A percentile compares a stretch with the other conserved stretches of the same genome.
Conservation (phyloP, 1,140 invertebrate species). For the Trichonephila inaurata region DNA sequence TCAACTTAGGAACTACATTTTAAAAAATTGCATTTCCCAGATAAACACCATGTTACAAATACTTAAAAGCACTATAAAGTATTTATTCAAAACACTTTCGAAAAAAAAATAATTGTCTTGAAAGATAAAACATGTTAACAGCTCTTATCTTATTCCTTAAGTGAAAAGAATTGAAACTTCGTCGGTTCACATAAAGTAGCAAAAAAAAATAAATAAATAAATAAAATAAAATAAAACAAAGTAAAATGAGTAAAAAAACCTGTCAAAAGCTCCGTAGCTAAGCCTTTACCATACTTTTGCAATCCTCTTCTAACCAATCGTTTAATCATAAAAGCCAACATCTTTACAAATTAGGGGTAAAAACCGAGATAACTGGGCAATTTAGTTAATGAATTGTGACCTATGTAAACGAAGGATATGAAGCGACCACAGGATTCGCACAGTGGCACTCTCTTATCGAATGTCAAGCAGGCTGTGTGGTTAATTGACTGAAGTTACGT, state of each 20-base stretch:
- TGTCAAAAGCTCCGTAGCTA: background rate
- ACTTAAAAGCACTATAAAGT: too few relatives aligned
- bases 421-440: background rate
- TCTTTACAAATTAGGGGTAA: constrained; percentile 8
- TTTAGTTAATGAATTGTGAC: constrained; percentile 40
- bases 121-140: background rate
- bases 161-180: background rate
- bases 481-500: constrained; percentile 16
- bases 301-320: background rate
- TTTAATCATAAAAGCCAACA: constrained; percentile 40
- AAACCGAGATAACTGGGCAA: background rate
- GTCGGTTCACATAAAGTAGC: background rate
- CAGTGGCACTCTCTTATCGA: constrained; percentile 13
- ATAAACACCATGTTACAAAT: too few relatives aligned
- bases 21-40: too few relatives aligned
- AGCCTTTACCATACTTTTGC: background rate
- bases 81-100: too few relatives aligned
- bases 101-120: background rate
- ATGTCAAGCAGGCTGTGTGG: constrained; percentile 19
- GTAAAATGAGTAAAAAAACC: background rate
- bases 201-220: too few relatives aligned
- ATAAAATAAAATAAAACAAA: background rate
- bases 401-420: background rate
- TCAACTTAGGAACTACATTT: too few relatives aligned
- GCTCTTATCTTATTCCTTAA: background rate